Conservation (phyloP, 2,797 vertebrate genomes). For the Hippopotamyrus pictus region DNA sequence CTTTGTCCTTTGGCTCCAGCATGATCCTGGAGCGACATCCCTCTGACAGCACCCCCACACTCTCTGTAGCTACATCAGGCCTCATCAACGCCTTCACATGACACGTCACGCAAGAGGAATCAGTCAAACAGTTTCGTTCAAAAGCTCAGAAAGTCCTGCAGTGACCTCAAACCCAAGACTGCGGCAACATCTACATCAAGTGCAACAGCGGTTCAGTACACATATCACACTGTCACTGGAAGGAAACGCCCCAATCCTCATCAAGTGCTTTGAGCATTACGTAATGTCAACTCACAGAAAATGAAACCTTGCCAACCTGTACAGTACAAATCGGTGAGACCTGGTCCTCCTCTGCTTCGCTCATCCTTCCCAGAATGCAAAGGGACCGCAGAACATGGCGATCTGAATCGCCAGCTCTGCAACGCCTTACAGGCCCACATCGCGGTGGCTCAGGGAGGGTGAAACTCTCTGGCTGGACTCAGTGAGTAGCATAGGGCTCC, state of each 20-base stretch:
- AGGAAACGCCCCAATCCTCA: neutral
- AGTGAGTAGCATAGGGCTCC: conserved; percentile 51
- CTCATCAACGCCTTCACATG: neutral
- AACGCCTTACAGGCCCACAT: neutral
- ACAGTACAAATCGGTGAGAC: neutral
- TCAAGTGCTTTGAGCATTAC: neutral
- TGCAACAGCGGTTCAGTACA: neutral
- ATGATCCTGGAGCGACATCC: neutral
- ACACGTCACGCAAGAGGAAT: neutral
- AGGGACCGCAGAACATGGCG: neutral
- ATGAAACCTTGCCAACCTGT: neutral
- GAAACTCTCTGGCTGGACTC: neutral
- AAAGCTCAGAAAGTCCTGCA: neutral
- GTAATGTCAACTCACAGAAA: neutral
- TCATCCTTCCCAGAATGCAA: conserved; percentile 1
- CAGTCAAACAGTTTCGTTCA: neutral
- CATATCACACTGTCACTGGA: neutral
- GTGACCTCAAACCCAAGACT: neutral
- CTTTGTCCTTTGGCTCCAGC: neutral
- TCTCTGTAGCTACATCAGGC: neutral
- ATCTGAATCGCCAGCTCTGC: too few relatives aligned
- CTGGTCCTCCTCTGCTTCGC: neutral
- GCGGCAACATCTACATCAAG: neutral
- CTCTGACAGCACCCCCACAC: neutral
- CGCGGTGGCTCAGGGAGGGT: neutral